A percentile compares a stretch with the other conserved stretches of the same genome.
These are phyloP conservation scores for Lutjanus argentimaculatus DNA, from an alignment of 2,797 vertebrate species.

Conservation along the genomic window DNA sequence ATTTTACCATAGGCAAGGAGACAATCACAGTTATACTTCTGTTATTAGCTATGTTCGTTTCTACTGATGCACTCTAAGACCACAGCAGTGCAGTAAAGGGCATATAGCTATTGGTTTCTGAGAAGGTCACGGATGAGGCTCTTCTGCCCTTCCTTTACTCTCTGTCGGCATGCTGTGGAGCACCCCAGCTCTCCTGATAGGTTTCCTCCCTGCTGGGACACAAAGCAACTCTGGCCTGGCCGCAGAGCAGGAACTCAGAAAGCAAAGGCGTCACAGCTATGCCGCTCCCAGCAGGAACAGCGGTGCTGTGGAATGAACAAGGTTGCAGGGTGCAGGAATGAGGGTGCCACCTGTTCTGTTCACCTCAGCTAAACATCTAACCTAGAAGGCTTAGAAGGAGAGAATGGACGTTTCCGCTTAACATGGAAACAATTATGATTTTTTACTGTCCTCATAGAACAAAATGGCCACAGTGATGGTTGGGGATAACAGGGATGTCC, in stretches of 20 bases:
- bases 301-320: constrained; percentile 43
- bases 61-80: constrained; percentile 48
- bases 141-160: constrained; percentile 57
- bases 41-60: not conserved
- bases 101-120: constrained; percentile 68
- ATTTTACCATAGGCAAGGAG: not conserved
- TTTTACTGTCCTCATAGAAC: constrained; percentile 9
- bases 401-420: constrained; percentile 43
- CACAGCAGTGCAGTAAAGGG: constrained; percentile 60
- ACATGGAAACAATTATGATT: constrained; percentile 33
- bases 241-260: constrained; percentile 58
- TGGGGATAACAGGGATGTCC: constrained; percentile 29
- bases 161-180: constrained; percentile 59
- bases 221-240: constrained; percentile 64
- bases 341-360: constrained; percentile 84
- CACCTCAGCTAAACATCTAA: constrained; percentile 62
- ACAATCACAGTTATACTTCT: not conserved
- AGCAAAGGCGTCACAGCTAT: constrained; percentile 63
- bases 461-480: constrained; percentile 16
- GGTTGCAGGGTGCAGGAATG: constrained; percentile 31
- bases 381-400: constrained; percentile 25
- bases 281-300: constrained; percentile 60
- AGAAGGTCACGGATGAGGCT: constrained; percentile 74
- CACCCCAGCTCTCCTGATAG: constrained; percentile 43
- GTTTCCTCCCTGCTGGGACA: constrained; percentile 64